These are phyloP conservation scores for Drosophila pseudoananassae DNA, from an alignment of 1,140 invertebrate species.

Conservation along the genomic window DNA sequence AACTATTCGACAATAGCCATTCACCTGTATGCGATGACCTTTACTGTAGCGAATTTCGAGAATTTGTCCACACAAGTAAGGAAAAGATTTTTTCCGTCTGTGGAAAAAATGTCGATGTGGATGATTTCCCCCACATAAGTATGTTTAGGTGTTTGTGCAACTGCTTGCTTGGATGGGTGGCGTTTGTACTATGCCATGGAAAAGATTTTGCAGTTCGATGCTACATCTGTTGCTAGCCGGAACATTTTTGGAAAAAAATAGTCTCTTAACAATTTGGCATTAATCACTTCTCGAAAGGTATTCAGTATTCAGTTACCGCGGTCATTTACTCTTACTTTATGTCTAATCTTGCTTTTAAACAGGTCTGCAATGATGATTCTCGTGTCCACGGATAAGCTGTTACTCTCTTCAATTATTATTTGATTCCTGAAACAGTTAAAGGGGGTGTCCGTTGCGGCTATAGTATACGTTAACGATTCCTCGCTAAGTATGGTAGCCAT, in stretches of 20 bases:
- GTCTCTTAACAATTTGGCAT: not conserved
- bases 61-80: too few species aligned
- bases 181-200: too few species aligned
- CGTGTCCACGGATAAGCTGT: not conserved
- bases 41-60: too few species aligned
- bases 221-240: not conserved
- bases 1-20: too few species aligned
- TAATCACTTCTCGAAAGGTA: not conserved
- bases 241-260: conserved; percentile 4
- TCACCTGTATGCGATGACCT: too few species aligned
- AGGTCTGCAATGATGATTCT: too few species aligned
- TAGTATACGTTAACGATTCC: not conserved
- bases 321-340: not conserved
- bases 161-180: not conserved
- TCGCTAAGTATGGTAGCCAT: not conserved
- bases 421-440: not conserved
- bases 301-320: not conserved
- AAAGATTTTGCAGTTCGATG: not conserved
- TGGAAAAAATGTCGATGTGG: not conserved
- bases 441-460: not conserved
- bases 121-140: not conserved
- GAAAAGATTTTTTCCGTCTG: too few species aligned
- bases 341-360: not conserved
- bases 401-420: not conserved
- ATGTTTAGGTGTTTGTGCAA: too few species aligned